These are phyloP conservation scores for Channa striata DNA, from an alignment of 2,797 vertebrate species.

Conservation along the genomic window DNA sequence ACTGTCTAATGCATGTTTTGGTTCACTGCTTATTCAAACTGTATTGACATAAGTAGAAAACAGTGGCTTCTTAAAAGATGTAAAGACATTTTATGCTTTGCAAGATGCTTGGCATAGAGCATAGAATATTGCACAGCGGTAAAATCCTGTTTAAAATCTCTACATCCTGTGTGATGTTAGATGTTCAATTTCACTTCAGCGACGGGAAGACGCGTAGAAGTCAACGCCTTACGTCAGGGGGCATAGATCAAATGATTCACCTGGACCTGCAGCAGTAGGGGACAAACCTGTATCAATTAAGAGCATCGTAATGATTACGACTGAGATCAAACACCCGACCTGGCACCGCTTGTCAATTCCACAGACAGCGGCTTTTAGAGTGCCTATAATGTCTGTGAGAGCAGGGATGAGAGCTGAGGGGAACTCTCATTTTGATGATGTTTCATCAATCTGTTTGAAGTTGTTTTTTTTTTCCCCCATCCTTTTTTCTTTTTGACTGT, in stretches of 20 bases:
- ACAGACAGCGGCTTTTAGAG: constrained; percentile 58
- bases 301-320: constrained; percentile 58
- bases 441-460: constrained; percentile 76
- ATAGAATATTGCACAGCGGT: constrained; percentile 22
- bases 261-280: constrained; percentile 43
- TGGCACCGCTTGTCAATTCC: constrained; percentile 63
- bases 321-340: constrained; percentile 69
- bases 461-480: constrained; percentile 15
- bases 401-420: constrained; percentile 57
- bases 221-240: constrained; percentile 33
- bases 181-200: constrained; percentile 44
- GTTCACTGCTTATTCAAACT: constrained; percentile 31
- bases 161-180: constrained; percentile 10
- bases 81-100: constrained; percentile 28
- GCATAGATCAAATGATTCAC: constrained; percentile 53
- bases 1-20: constrained; percentile 16
- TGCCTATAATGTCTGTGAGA: constrained; percentile 56
- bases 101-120: constrained; percentile 25
- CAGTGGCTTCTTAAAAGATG: constrained; percentile 10
- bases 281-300: constrained; percentile 68
- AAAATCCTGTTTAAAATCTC: not conserved
- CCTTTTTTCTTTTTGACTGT: constrained; percentile 45
- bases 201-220: constrained; percentile 34
- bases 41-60: constrained; percentile 33
- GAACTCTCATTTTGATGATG: constrained; percentile 69